Evolutionary conservation across 2,797 vertebrate species (phyloP).

Genomic region (Pachyuromys duprasi): DNA sequence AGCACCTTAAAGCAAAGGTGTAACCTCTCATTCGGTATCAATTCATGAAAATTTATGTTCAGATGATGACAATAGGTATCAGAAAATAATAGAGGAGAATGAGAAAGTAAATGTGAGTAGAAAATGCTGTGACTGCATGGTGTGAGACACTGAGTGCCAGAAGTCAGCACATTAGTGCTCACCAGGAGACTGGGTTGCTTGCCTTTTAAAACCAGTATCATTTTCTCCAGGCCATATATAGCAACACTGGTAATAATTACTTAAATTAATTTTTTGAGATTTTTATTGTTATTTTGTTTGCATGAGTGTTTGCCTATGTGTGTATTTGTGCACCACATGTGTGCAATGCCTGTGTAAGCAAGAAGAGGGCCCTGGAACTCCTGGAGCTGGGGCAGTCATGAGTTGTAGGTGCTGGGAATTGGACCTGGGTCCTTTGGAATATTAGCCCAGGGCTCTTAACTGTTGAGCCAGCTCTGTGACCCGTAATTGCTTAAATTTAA

Average conservation of each 20-base stretch:
- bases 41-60: constrained; percentile 62
- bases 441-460: neutral
- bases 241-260: neutral
- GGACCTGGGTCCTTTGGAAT: neutral
- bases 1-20: constrained; percentile 51
- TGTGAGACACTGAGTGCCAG: neutral
- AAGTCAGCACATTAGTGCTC: neutral
- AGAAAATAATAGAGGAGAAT: constrained; percentile 41
- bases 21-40: constrained; percentile 48
- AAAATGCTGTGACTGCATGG: neutral
- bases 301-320: neutral
- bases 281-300: neutral
- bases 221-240: neutral
- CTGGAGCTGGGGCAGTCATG: neutral
- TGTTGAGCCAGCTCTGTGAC: neutral
- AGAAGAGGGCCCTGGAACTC: neutral
- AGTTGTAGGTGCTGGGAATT: neutral
- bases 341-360: neutral
- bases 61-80: constrained; percentile 7
- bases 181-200: neutral
- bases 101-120: neutral
- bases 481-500: constrained; percentile 1
- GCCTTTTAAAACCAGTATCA: neutral
- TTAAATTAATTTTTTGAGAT: neutral
- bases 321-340: neutral